phyloP scores from a whole-genome alignment of 35 echinoderm and acorn worm species.

The Lytechinus pictus region DNA sequence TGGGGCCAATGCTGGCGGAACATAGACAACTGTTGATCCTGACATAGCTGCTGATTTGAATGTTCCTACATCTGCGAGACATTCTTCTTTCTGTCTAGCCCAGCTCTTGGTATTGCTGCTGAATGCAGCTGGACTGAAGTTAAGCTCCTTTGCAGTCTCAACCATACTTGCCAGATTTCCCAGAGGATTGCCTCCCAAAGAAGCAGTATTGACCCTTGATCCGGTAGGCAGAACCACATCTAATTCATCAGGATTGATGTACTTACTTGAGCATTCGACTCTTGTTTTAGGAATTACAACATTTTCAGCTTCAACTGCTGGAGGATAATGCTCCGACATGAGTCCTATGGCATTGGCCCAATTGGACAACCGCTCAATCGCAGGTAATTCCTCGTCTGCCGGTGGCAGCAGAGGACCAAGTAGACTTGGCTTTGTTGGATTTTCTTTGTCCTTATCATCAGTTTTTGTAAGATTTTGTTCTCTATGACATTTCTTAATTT shows the following conservation, averaged over 20 bases:
- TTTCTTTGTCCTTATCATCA: neutral
- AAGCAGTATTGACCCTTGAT: conserved; percentile 44
- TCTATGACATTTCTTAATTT: conserved; percentile 23
- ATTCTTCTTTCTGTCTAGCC: conserved; percentile 15
- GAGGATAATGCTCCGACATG: conserved; percentile 26
- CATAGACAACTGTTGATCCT: conserved; percentile 44
- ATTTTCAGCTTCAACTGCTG: conserved; percentile 6
- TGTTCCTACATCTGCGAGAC: neutral
- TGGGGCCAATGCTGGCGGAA: conserved; percentile 44
- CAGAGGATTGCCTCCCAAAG: conserved; percentile 65
- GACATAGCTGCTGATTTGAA: too few species aligned
- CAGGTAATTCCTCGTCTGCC: conserved; percentile 22
- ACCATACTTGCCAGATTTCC: conserved; percentile 79
- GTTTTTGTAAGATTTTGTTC: neutral
- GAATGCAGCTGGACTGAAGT: conserved; percentile 64
- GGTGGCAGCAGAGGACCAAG: neutral
- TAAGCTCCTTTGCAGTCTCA: conserved; percentile 73
- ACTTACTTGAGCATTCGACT: conserved; percentile 53
- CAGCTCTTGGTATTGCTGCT: conserved; percentile 47
- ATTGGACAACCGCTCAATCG: conserved; percentile 34
- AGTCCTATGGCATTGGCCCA: conserved; percentile 43
- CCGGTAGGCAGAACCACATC: conserved; percentile 71
- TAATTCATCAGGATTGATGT: conserved; percentile 75
- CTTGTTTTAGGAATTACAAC: conserved; percentile 31
- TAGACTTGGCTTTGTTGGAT: neutral